Evolutionary conservation across 1,140 invertebrate species (phyloP).

Genomic region (Drosophila watanabei): DNA sequence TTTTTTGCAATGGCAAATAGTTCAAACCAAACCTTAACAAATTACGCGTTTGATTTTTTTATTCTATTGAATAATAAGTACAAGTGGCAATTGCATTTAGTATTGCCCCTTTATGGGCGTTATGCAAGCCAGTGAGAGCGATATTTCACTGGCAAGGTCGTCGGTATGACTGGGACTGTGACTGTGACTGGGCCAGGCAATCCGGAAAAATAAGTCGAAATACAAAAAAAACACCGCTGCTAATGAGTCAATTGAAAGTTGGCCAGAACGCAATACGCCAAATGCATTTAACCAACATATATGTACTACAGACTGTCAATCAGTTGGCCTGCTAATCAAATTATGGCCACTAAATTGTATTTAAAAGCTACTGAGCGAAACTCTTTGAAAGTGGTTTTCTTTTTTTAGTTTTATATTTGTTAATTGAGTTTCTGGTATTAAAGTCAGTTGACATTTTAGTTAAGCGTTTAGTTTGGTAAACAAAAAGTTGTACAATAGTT

Average conservation of each 20-base stretch:
- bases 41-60: constrained; percentile 40
- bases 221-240: constrained; percentile 4
- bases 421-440: background rate
- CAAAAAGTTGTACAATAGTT: background rate
- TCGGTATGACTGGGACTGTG: constrained; percentile 13
- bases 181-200: constrained; percentile 39
- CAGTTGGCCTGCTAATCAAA: constrained; percentile 17
- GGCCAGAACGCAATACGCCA: constrained; percentile 52
- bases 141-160: constrained; percentile 37
- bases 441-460: background rate
- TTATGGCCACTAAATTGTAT: constrained; percentile 1
- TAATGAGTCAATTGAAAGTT: constrained; percentile 42
- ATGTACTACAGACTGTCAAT: background rate
- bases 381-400: background rate
- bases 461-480: background rate
- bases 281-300: constrained; percentile 19
- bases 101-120: constrained; percentile 16
- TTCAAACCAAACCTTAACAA: constrained; percentile 34
- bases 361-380: background rate
- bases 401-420: background rate
- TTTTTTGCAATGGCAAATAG: constrained; percentile 19
- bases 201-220: constrained; percentile 31
- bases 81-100: constrained; percentile 28
- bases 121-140: constrained; percentile 33
- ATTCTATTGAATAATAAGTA: constrained; percentile 44